A percentile compares a stretch with the other conserved stretches of the same genome.
Evolutionary conservation across 2,797 vertebrate species (phyloP).

Genomic region (Diplodus sargus): DNA sequence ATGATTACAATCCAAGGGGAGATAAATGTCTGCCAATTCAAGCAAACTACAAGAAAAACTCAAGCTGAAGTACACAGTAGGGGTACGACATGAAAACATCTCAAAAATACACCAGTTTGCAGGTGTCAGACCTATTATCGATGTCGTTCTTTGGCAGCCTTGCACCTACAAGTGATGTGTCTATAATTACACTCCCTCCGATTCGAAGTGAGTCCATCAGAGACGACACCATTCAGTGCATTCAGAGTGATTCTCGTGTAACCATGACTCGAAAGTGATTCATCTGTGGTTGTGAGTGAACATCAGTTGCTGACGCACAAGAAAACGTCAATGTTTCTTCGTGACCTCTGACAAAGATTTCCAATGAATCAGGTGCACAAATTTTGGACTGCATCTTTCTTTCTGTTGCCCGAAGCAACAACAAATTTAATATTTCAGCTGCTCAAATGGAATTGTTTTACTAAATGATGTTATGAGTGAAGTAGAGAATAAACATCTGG

Average conservation of each 20-base stretch:
- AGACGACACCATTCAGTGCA: neutral
- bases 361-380: slow-evolving; percentile 7
- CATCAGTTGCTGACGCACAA: slow-evolving; percentile 25
- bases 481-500: slow-evolving; percentile 56
- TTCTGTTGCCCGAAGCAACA: neutral
- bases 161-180: neutral
- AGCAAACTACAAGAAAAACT: neutral
- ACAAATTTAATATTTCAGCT: neutral
- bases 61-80: neutral
- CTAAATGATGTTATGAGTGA: slow-evolving; percentile 21
- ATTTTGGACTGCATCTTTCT: slow-evolving; percentile 8
- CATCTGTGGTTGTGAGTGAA: slow-evolving; percentile 15
- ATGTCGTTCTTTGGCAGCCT: neutral
- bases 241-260: slow-evolving; percentile 19
- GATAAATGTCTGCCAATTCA: neutral
- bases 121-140: neutral
- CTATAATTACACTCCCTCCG: neutral
- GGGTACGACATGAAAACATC: neutral
- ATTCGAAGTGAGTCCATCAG: neutral
- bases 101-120: neutral
- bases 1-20: neutral
- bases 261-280: slow-evolving; percentile 50
- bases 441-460: slow-evolving; percentile 11
- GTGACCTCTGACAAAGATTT: slow-evolving; percentile 28
- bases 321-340: neutral